These are phyloP conservation scores for Coleophora deauratella DNA, from an alignment of 2,888 invertebrate genomes.

Conservation along the genomic window DNA sequence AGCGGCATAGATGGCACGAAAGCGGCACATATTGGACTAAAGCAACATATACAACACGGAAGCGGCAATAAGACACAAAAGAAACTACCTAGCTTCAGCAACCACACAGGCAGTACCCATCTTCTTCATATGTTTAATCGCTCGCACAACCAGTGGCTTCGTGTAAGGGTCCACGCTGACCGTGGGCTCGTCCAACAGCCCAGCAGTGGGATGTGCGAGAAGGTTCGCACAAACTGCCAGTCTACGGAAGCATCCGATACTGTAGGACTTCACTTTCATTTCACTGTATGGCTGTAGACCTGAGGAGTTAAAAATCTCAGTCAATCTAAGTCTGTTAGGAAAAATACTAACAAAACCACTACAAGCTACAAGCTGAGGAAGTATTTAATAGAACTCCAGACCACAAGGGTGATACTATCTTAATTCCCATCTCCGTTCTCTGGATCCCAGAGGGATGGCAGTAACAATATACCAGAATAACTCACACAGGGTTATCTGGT, in stretches of 20 bases:
- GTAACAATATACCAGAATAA: too few relatives aligned
- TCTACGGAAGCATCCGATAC: slow-evolving; percentile 84
- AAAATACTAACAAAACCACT: too few relatives aligned
- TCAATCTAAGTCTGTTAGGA: too few relatives aligned
- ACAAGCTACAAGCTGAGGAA: too few relatives aligned
- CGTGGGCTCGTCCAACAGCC: slow-evolving; percentile 84
- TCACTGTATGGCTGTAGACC: slow-evolving; percentile 27
- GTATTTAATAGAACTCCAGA: too few relatives aligned
- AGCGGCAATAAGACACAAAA: not conserved
- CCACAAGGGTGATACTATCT: too few relatives aligned
- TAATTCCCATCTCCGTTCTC: too few relatives aligned
- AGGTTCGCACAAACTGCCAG: slow-evolving; percentile 30
- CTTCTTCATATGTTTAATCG: not conserved
- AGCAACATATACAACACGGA: too few relatives aligned
- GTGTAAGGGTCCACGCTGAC: slow-evolving; percentile 75
- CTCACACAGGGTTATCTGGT: too few relatives aligned
- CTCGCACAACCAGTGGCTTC: slow-evolving; percentile 73
- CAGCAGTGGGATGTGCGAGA: slow-evolving; percentile 72
- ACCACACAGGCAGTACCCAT: not conserved
- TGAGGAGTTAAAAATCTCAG: slow-evolving; percentile 10
- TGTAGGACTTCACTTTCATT: slow-evolving; percentile 49
- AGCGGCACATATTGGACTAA: too few relatives aligned
- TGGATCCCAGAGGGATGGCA: too few relatives aligned
- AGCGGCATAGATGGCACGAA: too few relatives aligned
- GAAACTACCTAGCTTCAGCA: slow-evolving; percentile 4